Evolutionary conservation across 2,888 invertebrate species (phyloP), one percentile per base, ranked within the genome.

Genomic region (Spisula subtruncata): DNA sequence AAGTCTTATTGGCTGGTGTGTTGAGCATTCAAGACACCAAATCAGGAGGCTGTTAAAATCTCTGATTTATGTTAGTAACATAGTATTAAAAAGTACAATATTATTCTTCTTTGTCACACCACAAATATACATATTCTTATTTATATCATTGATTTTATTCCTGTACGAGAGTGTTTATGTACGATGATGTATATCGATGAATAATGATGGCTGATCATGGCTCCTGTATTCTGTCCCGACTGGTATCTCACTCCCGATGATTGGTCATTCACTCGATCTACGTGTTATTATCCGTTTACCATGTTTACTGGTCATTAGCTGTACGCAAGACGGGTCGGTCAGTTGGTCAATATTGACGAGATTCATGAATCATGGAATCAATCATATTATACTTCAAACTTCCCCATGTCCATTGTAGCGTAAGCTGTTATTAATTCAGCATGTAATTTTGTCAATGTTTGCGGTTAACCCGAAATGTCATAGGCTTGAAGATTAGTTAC

Each of bases 201-300:
- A 66, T 66, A 66, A 66, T 66, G 60, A 66, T 66, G 60, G 25
- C 60, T 66, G 25, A 66, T 66, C 25, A 25, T 66, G 60, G n/a
- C n/a, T 66, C 25, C 60, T 41, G 41, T 41, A 41, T 5, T 41
- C 60, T 66, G 25, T 66, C 60, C n/a, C 14, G 51, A 51, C 60
- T 66, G 60, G 25, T 66, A 25, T 25, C 25, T n/a, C n/a, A 56
- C 54, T 18, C n/a, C 6, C 20, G n/a, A 56, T 20, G 20, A 56
- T n/a, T 56, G 56, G 56, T 56, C 56, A 56, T 56, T 56, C 20
- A 56, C 56, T 56, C 41, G 2, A 41, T 8, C 2, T 51, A 51
- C 51, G 16, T 51, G 51, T 51, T 12, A 51, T 51, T 51, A 51
- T 51, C 51, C 1, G 1, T 51, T 12, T 16, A 51, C 41, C 41